Evolutionary conservation across 2,113 vertebrate genomes (phyloP).

Genomic region (Romanogobio albipinnatus): DNA sequence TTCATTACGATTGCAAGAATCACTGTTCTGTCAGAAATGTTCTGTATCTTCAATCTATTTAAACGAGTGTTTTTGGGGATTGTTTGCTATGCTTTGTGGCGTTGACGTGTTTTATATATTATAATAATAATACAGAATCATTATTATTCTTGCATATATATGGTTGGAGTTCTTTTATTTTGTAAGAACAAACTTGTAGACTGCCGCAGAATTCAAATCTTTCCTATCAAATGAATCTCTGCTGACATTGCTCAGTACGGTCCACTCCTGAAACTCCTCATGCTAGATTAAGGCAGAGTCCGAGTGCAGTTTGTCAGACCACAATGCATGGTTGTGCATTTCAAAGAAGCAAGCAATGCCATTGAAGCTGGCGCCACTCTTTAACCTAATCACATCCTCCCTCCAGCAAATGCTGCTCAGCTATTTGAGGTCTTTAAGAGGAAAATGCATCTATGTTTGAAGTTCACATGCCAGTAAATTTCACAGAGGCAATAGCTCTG

Average conservation of each 20-base stretch:
- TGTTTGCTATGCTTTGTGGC: too few relatives aligned
- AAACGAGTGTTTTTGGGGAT: too few relatives aligned
- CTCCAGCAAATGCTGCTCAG: slow-evolving; percentile 18
- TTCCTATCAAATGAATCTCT: neutral
- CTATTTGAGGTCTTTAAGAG: slow-evolving; percentile 35
- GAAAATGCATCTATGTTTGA: slow-evolving; percentile 25
- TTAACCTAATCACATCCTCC: slow-evolving; percentile 39
- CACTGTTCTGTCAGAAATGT: too few relatives aligned
- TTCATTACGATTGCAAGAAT: too few relatives aligned
- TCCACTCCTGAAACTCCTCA: slow-evolving; percentile 11
- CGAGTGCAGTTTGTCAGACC: slow-evolving; percentile 39
- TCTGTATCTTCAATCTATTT: too few relatives aligned
- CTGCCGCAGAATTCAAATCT: neutral
- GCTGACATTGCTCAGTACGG: slow-evolving; percentile 19
- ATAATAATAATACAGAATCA: too few relatives aligned
- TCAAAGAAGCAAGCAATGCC: slow-evolving; percentile 25
- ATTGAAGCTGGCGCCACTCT: slow-evolving; percentile 32
- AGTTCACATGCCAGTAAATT: slow-evolving; percentile 27
- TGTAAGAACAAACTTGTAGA: neutral
- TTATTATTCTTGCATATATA: too few relatives aligned
- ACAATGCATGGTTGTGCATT: slow-evolving; percentile 43
- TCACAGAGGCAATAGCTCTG: neutral
- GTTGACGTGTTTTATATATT: too few relatives aligned
- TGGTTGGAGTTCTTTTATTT: neutral
- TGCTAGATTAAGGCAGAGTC: slow-evolving; percentile 34